A percentile compares a stretch with the other conserved stretches of the same genome.
phyloP scores from a whole-genome alignment of 2,888 invertebrate genomes.

The Gasteruption jaculator region DNA sequence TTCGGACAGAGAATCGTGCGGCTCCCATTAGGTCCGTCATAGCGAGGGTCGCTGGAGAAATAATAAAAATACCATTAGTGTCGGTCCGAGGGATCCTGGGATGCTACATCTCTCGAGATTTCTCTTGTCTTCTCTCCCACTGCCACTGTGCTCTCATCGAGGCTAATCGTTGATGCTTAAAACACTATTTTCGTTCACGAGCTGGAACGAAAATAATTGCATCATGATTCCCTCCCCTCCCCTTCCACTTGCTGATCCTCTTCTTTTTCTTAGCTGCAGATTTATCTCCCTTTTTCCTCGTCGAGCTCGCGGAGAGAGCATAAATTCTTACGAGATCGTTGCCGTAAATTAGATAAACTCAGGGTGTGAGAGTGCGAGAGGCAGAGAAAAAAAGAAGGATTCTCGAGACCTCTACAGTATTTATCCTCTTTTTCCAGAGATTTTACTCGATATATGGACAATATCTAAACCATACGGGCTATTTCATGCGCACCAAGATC shows the following conservation, averaged over 20 bases:
- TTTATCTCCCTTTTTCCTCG: constrained; percentile 19
- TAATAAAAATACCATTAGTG: constrained; percentile 52
- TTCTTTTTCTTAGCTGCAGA: constrained; percentile 4
- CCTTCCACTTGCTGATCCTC: constrained; percentile 16
- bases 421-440: too few species aligned
- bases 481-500: constrained; percentile 13
- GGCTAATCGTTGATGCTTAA: constrained; percentile 40
- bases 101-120: constrained; percentile 19
- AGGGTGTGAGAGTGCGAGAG: constrained; percentile 22
- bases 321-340: constrained; percentile 46
- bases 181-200: constrained; percentile 35
- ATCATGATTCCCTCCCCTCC: constrained; percentile 34
- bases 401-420: too few species aligned
- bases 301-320: constrained; percentile 36
- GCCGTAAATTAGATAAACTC: constrained; percentile 49
- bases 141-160: too few species aligned
- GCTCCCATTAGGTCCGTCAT: constrained; percentile 32
- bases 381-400: constrained; percentile 44
- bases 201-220: constrained; percentile 47
- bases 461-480: constrained; percentile 24
- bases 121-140: constrained; percentile 28
- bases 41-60: constrained; percentile 38
- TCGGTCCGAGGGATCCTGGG: too few species aligned
- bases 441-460: too few species aligned
- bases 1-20: constrained; percentile 47